Evolutionary conservation across 1,140 invertebrate species (phyloP).

Genomic region (Babylonia areolata): DNA sequence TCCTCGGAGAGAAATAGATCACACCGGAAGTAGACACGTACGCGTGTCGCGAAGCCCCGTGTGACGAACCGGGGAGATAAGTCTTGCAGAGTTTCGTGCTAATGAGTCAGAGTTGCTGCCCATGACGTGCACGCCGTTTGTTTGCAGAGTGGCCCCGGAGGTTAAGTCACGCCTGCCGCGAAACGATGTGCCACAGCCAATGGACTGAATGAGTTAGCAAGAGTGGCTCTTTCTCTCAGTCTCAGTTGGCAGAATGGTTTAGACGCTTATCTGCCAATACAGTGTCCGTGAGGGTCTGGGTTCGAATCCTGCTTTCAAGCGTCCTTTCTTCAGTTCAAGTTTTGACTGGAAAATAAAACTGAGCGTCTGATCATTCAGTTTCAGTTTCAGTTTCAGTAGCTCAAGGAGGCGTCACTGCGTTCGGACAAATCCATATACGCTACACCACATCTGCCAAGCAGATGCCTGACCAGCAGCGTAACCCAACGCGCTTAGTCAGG

Average conservation of each 20-base stretch:
- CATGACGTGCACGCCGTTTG: not conserved
- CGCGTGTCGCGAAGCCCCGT: constrained; percentile 19
- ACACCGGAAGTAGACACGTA: constrained; percentile 19
- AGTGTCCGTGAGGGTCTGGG: too few species aligned
- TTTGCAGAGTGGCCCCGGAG: not conserved
- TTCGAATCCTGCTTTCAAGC: not conserved
- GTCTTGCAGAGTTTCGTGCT: constrained; percentile 3
- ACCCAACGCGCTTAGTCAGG: too few species aligned
- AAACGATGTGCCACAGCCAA: not conserved
- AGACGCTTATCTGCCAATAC: too few species aligned
- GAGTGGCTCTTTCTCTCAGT: too few species aligned
- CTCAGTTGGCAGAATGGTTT: too few species aligned
- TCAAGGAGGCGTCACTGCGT: too few species aligned
- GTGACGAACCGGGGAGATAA: constrained; percentile 21
- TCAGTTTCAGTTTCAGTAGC: too few species aligned
- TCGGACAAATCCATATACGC: too few species aligned
- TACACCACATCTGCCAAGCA: too few species aligned
- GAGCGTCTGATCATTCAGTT: too few species aligned
- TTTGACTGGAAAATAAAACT: too few species aligned
- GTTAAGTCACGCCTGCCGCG: not conserved
- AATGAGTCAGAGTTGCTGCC: constrained; percentile 24
- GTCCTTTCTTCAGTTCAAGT: not conserved
- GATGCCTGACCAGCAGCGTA: too few species aligned
- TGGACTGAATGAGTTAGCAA: not conserved
- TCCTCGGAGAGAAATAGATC: constrained; percentile 30